Conservation (phyloP, 2,797 vertebrate species). For the Pangasius krempfi region DNA sequence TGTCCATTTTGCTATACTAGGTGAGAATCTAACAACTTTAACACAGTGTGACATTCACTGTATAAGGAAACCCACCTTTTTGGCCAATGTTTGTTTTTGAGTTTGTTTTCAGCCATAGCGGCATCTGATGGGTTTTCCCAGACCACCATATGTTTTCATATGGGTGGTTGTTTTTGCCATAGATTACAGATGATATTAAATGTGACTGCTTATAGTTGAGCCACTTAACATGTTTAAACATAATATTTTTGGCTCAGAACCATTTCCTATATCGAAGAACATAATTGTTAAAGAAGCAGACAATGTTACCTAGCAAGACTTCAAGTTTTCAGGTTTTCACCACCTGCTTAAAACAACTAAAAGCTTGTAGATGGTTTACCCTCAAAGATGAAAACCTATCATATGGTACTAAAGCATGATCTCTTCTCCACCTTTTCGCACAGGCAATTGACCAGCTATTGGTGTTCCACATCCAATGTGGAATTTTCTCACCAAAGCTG, state of each 20-base stretch:
- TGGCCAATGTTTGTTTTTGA: background rate
- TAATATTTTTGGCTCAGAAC: background rate
- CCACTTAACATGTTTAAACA: background rate
- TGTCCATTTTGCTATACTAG: background rate
- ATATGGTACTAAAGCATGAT: background rate
- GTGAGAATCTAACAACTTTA: background rate
- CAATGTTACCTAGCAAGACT: background rate
- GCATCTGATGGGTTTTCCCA: background rate
- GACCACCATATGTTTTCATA: background rate
- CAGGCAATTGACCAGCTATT: constrained; percentile 15
- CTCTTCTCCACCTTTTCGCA: constrained; percentile 14
- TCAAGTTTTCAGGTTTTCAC: background rate
- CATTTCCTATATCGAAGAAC: background rate
- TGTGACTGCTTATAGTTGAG: background rate
- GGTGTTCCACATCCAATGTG: constrained; percentile 31
- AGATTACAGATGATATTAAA: background rate
- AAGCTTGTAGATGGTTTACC: background rate
- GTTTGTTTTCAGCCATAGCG: background rate
- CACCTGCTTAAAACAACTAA: background rate
- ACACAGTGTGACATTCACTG: background rate
- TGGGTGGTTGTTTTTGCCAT: background rate
- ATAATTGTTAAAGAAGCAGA: too few relatives aligned
- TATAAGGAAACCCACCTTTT: background rate
- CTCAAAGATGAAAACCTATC: background rate
- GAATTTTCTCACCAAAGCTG: constrained; percentile 34